Percentiles rank a stretch among this genome's conserved stretches.
Evolutionary conservation across 2,113 vertebrate species (phyloP).

Genomic region (Chionis minor): DNA sequence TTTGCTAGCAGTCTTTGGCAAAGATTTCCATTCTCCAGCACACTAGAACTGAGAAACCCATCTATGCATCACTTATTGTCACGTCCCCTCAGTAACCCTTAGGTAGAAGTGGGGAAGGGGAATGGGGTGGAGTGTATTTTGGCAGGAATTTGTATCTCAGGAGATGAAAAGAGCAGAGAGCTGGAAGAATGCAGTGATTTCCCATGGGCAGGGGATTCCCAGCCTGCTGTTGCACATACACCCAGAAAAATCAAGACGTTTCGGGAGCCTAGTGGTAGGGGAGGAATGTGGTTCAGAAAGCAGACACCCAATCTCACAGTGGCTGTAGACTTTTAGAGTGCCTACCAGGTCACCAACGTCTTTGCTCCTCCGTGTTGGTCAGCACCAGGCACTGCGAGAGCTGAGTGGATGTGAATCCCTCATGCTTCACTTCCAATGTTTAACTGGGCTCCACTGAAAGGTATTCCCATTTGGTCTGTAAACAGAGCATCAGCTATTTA

Average conservation of each 20-base stretch:
- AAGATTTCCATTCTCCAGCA: neutral
- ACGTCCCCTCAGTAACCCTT: neutral
- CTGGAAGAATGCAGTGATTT: neutral
- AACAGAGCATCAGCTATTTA: neutral
- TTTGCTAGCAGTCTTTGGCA: neutral
- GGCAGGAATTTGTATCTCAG: neutral
- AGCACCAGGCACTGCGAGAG: neutral
- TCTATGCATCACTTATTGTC: neutral
- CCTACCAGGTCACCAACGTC: fast-evolving
- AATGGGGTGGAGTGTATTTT: neutral
- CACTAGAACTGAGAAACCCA: neutral
- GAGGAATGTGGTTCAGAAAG: neutral
- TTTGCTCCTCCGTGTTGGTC: neutral
- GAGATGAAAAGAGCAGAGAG: neutral
- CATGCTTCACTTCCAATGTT: neutral
- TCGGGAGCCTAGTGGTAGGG: neutral
- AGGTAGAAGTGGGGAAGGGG: neutral
- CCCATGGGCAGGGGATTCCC: neutral
- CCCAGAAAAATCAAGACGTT: neutral
- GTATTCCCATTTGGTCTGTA: neutral
- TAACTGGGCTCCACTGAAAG: neutral
- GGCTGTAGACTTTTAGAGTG: neutral
- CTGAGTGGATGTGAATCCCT: neutral
- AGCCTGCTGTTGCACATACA: neutral
- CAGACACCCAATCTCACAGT: neutral